Evolutionary conservation across 2,797 vertebrate species (phyloP).

Genomic region (Emydoidea blandingii): DNA sequence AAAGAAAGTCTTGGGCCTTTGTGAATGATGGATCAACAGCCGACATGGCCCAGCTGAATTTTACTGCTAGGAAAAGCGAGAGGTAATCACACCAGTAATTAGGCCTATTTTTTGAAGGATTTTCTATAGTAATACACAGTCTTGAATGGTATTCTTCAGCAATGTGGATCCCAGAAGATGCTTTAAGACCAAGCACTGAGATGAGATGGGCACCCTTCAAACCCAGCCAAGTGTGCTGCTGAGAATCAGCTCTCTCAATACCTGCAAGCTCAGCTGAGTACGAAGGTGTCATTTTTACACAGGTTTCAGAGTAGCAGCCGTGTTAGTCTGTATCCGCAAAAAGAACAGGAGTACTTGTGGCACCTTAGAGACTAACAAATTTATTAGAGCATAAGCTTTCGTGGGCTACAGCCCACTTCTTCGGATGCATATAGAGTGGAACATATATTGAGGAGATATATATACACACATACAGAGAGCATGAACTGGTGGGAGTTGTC

Average conservation of each 20-base stretch:
- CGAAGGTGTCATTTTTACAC: neutral
- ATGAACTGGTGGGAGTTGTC: no score
- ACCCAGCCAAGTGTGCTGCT: neutral
- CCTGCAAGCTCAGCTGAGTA: neutral
- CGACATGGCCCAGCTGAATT: neutral
- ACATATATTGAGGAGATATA: no score
- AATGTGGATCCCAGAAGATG: neutral
- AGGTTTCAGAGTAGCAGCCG: no score
- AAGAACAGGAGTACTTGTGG: no score
- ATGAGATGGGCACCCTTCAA: neutral
- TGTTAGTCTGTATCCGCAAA: no score
- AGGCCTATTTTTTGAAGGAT: neutral
- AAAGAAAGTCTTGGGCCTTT: neutral
- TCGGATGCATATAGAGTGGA: no score
- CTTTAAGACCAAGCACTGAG: neutral
- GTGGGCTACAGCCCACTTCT: no score
- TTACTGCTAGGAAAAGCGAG: neutral
- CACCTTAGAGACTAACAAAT: no score
- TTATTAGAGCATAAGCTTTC: no score
- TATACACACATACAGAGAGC: no score
- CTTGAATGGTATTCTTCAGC: fast-evolving
- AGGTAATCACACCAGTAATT: no score
- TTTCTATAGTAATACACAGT: neutral
- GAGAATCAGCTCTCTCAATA: neutral
- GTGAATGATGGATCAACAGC: neutral